phyloP scores from a whole-genome alignment of 2,888 invertebrate genomes.

The Dioctria rufipes region DNA sequence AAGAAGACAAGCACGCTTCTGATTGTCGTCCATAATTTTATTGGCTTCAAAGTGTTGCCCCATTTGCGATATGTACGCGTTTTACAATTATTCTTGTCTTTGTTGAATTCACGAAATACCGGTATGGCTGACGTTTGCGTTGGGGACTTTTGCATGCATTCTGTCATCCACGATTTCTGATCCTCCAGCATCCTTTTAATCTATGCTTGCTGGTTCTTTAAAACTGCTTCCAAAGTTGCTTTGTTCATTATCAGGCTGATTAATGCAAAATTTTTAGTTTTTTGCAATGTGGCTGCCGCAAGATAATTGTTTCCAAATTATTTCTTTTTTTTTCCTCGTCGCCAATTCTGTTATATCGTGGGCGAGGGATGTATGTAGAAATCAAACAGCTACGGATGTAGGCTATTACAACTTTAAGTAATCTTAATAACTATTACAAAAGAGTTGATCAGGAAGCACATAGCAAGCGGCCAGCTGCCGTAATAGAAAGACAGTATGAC shows the following conservation, averaged over 20 bases:
- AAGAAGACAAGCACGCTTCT: slow-evolving; percentile 1
- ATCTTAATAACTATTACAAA: too few species aligned
- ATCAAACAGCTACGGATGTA: too few species aligned
- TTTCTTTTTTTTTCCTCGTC: background rate
- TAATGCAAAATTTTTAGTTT: too few species aligned
- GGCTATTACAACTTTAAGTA: too few species aligned
- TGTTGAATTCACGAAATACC: background rate
- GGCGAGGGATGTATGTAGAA: too few species aligned
- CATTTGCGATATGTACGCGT: background rate
- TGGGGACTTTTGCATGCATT: too few species aligned
- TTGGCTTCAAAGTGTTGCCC: background rate
- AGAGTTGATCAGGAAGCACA: too few species aligned
- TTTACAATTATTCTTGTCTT: background rate
- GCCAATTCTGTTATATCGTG: background rate
- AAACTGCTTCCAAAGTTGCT: background rate
- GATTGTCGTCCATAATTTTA: background rate
- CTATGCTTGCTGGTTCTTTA: background rate
- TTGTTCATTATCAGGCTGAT: background rate
- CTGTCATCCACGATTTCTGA: background rate
- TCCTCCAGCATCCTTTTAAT: background rate
- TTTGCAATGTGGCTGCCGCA: background rate
- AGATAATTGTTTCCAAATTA: background rate
- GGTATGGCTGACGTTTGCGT: background rate
- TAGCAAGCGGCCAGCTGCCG: too few species aligned
- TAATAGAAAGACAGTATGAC: too few species aligned